Evolutionary conservation across 2,113 vertebrate species (phyloP).

Genomic region (Cinclus mexicanus): DNA sequence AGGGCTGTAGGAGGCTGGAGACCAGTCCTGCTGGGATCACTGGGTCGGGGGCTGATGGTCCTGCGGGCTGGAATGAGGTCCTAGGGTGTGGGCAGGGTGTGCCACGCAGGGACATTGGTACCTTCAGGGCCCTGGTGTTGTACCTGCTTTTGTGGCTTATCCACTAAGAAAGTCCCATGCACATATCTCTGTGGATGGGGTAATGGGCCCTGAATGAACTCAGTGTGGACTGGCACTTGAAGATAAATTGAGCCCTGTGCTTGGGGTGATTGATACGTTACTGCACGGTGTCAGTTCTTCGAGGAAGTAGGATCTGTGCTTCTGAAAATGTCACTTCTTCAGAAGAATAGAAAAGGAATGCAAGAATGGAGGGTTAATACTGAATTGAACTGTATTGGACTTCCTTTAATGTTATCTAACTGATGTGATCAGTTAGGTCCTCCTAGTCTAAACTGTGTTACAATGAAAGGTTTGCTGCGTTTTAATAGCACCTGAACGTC

Average conservation of each 20-base stretch:
- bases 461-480: accelerated
- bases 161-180: neutral
- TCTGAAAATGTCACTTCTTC: neutral
- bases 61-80: neutral
- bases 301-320: neutral
- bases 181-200: neutral
- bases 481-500: neutral
- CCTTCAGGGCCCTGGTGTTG: neutral
- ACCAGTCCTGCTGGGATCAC: accelerated
- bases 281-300: neutral
- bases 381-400: neutral
- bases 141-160: neutral
- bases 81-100: neutral
- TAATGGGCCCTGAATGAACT: neutral
- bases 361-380: neutral
- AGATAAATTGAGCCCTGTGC: neutral
- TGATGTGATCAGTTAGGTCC: neutral
- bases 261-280: neutral
- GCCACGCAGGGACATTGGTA: accelerated
- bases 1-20: neutral
- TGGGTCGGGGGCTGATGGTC: neutral
- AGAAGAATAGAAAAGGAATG: neutral
- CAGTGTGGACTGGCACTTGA: neutral
- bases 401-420: neutral
- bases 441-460: neutral